Base-by-base conservation (phyloP, 1,140 invertebrate species). In the Drosophila azteca region DNA sequence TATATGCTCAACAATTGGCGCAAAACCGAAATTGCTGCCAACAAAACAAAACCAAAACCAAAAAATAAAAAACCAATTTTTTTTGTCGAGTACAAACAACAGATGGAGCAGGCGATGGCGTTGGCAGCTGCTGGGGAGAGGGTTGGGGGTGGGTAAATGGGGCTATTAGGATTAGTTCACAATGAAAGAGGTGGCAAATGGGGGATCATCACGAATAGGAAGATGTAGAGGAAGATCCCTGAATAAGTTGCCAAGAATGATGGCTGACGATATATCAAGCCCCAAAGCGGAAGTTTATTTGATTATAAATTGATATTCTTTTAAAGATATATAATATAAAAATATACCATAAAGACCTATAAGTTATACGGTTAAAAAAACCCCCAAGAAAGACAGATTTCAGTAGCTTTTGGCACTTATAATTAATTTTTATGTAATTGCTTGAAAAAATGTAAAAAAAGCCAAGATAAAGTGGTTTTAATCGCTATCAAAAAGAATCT, bases 371-470 rank as follows among this genome's bases (percentile, higher is more conserved):
- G 5, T n/a, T n/a, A 26, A 26, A 26, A 26, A 26, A 26, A 26
- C 5, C 24, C 24, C 24, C 5, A 4, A 26, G 24, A 26, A 26
- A 26, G 24, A 26, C 35, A 39, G 35, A 53, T 61, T 72, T 57
- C 62, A 46, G 51, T 41, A 53, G 62, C 62, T 52, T 17, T 52
- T 62, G 24, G 54, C 57, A 45, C 57, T 55, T 59, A 46, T 73
- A 77, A 68, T 68, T 31, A 8, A 9, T 31, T 31, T 31, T 58
- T 8, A 31, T 68, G 63, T 77, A 68, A 41, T 52, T 59, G 31
- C 24, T 26, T 9, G 61, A 46, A 57, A 31, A 39, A 29, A 62
- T 52, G 7, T 4, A 0, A 1, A 11, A 35, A 35, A 35, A 35
- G 2, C 8, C 0, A 9, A 35, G 9, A 35, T 3, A 35, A 35